Evolutionary conservation across 2,797 vertebrate species (phyloP).

Genomic region (Sebastes hubbsi): DNA sequence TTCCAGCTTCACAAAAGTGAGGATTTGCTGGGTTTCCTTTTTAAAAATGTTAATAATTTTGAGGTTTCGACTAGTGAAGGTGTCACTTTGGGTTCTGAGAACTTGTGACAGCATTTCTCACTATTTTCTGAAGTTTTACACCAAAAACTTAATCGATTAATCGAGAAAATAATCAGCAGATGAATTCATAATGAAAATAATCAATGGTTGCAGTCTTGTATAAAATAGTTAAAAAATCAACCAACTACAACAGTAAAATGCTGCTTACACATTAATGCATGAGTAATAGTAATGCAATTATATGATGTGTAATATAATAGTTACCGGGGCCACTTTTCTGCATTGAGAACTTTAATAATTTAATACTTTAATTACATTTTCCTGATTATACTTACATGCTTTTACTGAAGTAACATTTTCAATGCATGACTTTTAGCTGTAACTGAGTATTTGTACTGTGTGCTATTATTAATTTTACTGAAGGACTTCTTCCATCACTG

Average conservation of each 20-base stretch:
- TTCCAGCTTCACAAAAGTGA: neutral
- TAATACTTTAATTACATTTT: neutral
- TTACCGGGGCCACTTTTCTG: too few relatives aligned
- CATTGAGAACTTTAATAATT: too few relatives aligned
- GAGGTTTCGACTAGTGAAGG: neutral
- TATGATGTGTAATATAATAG: neutral
- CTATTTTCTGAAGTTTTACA: neutral
- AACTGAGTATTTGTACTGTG: neutral
- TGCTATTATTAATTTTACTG: neutral
- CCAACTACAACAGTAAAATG: neutral
- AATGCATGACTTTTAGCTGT: neutral
- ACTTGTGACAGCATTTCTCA: neutral
- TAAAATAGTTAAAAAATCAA: neutral
- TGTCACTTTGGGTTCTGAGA: neutral
- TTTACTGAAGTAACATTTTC: neutral
- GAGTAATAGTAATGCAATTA: neutral
- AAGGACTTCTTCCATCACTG: neutral
- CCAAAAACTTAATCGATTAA: neutral
- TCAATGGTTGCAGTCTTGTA: neutral
- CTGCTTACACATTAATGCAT: neutral
- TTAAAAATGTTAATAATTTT: neutral
- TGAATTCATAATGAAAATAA: neutral
- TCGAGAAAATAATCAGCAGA: too few relatives aligned
- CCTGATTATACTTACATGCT: neutral
- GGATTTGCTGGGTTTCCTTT: neutral